Conservation (phyloP, 1,140 invertebrate genomes). For the Drosophila melanica region DNA sequence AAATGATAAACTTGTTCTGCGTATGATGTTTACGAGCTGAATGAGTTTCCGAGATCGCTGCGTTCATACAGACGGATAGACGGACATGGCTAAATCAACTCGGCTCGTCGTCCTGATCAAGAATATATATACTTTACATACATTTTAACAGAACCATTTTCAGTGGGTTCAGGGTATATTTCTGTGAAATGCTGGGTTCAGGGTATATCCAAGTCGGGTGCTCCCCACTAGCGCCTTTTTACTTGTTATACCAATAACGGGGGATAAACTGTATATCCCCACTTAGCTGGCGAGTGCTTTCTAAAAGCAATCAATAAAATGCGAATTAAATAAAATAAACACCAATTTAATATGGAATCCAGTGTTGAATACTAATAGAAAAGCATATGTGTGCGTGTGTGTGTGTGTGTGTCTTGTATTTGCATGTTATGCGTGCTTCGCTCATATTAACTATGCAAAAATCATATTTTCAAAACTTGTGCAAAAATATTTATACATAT, state of each 20-base stretch:
- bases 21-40: too few species aligned
- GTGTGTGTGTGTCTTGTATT: not conserved
- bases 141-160: too few species aligned
- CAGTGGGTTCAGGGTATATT: too few species aligned
- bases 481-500: constrained; percentile 69
- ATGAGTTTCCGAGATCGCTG: too few species aligned
- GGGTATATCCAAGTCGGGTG: not conserved
- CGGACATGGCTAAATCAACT: too few species aligned
- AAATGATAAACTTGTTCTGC: too few species aligned
- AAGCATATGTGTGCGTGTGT: constrained; percentile 1
- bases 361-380: not conserved
- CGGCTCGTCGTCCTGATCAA: too few species aligned
- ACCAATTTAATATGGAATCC: constrained; percentile 19
- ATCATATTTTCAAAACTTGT: constrained; percentile 54
- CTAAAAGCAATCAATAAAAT: constrained; percentile 54
- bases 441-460: constrained; percentile 39
- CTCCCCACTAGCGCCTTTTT: not conserved
- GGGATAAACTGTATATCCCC: constrained; percentile 62
- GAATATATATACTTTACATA: too few species aligned
- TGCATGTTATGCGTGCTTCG: not conserved
- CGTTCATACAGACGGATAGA: too few species aligned
- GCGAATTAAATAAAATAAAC: constrained; percentile 49
- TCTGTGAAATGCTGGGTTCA: constrained; percentile 6
- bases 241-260: too few species aligned
- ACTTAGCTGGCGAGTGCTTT: constrained; percentile 39